Percentiles rank a stretch among this genome's conserved stretches.
These are phyloP conservation scores for Camponotus floridanus DNA, from an alignment of 1,140 invertebrate species.

Conservation along the genomic window DNA sequence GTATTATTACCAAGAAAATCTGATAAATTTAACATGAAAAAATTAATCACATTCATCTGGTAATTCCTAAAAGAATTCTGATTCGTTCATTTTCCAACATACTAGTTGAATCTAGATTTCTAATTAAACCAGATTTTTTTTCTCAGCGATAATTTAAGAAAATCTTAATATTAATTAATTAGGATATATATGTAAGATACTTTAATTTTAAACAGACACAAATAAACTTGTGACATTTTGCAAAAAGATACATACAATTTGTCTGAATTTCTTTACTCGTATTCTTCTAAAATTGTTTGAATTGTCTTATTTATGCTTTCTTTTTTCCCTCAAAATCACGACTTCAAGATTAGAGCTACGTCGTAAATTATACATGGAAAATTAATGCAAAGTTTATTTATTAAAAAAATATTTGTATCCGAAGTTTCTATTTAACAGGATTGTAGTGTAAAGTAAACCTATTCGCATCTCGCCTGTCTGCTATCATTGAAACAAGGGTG, in stretches of 20 bases:
- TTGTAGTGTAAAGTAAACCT: background rate
- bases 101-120: too few species aligned
- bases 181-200: background rate
- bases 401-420: background rate
- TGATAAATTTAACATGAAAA: too few species aligned
- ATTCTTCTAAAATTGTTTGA: background rate
- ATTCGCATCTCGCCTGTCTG: background rate
- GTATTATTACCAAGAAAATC: too few species aligned
- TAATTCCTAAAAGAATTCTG: too few species aligned
- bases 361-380: background rate
- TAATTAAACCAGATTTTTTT: too few species aligned
- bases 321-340: background rate
- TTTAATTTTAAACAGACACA: background rate
- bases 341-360: background rate
- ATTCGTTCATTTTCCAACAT: too few species aligned
- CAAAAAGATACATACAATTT: background rate
- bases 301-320: background rate
- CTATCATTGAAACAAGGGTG: conserved; percentile 5
- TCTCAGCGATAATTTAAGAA: background rate
- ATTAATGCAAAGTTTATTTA: background rate
- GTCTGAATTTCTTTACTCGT: background rate
- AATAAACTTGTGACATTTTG: background rate
- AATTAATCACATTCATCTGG: too few species aligned
- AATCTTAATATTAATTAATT: conserved; percentile 1
- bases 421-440: background rate